phyloP scores from a whole-genome alignment of 2,113 vertebrate genomes.

The Typhlomys cinereus region DNA sequence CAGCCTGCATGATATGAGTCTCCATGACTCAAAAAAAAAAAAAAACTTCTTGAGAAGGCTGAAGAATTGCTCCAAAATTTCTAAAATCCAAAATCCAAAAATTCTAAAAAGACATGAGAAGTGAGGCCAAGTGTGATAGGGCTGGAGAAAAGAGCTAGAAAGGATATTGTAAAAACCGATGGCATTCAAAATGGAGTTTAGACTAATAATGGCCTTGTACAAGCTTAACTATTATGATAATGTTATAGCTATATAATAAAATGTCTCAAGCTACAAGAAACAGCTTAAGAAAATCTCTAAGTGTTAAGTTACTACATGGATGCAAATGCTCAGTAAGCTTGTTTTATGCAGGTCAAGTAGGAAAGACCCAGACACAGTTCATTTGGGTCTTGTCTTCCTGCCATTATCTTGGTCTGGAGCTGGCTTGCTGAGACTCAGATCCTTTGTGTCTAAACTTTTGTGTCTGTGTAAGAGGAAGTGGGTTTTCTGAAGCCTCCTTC shows the following conservation, averaged over 20 bases:
- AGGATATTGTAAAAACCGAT: background rate
- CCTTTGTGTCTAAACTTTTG: background rate
- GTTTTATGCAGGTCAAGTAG: background rate
- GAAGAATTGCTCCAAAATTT: background rate
- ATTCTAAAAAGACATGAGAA: too few relatives aligned
- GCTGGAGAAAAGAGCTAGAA: background rate
- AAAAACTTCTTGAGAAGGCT: background rate
- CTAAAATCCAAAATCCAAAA: too few relatives aligned
- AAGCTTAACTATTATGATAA: background rate
- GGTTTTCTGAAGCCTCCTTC: background rate
- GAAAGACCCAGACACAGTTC: background rate
- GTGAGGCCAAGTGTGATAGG: background rate
- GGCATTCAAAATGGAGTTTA: background rate
- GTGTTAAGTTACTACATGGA: background rate
- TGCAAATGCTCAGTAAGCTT: background rate
- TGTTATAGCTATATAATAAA: background rate
- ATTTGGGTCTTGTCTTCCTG: too few relatives aligned
- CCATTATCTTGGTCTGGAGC: too few relatives aligned
- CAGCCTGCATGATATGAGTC: background rate
- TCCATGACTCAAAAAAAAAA: background rate
- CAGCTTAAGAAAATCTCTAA: background rate
- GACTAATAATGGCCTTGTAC: background rate
- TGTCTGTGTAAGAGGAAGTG: background rate
- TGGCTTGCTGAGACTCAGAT: background rate
- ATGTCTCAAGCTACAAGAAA: background rate